Percentiles rank a stretch among this genome's conserved stretches.
These are phyloP conservation scores for Hydrophis major DNA, from an alignment of 2,797 vertebrate genomes.

Conservation along the genomic window DNA sequence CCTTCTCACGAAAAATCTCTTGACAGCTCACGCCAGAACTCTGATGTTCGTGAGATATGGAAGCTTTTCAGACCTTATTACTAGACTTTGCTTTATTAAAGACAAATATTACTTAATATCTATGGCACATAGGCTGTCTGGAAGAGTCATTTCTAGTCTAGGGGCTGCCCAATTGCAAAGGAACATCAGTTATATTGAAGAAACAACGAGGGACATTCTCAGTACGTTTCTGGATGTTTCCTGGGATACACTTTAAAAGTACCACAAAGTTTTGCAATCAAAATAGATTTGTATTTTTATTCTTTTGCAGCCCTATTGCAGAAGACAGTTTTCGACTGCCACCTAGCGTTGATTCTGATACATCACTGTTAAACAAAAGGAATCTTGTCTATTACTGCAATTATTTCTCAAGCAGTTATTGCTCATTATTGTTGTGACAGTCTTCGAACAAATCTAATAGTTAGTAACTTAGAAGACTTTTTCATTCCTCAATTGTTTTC, in stretches of 20 bases:
- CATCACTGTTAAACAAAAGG: background rate
- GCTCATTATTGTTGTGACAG: background rate
- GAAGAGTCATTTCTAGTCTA: background rate
- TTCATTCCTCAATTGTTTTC: background rate
- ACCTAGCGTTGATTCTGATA: background rate
- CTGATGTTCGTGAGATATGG: background rate
- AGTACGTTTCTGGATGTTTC: background rate
- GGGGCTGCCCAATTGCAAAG: background rate
- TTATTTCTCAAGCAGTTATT: background rate
- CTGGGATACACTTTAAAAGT: background rate
- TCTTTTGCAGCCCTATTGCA: background rate
- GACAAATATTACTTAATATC: background rate
- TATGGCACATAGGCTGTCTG: background rate
- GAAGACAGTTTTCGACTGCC: background rate
- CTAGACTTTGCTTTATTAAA: background rate
- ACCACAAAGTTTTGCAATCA: background rate
- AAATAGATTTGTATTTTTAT: background rate
- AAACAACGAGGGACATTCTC: background rate
- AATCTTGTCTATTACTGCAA: background rate
- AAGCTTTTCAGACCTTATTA: background rate
- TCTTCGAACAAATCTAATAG: background rate
- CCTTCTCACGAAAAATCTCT: background rate
- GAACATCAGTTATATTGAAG: background rate
- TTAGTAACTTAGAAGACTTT: background rate
- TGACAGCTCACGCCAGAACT: background rate